Evolutionary conservation across 2,797 vertebrate genomes (phyloP).

Genomic region (Crocidura indochinensis): DNA sequence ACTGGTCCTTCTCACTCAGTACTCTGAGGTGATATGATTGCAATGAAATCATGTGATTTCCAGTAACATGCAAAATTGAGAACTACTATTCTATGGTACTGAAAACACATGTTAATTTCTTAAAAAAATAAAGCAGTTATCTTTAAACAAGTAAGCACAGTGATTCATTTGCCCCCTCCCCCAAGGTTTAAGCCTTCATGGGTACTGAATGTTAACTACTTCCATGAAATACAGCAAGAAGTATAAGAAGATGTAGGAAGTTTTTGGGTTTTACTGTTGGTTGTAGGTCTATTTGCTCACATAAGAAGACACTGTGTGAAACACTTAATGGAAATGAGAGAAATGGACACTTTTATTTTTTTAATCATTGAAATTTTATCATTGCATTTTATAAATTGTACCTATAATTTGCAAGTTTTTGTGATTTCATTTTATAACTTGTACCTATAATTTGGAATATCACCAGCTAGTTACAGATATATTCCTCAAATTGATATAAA

Average conservation of each 20-base stretch:
- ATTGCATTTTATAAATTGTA: not conserved
- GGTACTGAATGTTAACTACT: not conserved
- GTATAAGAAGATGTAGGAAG: not conserved
- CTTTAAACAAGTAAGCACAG: not conserved
- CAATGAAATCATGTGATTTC: not conserved
- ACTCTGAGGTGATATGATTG: not conserved
- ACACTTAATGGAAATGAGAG: not conserved
- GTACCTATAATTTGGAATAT: not conserved
- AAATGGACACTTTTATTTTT: not conserved
- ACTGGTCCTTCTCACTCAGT: not conserved
- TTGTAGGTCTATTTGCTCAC: not conserved
- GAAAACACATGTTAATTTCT: not conserved
- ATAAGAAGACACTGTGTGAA: not conserved
- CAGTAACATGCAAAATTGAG: not conserved
- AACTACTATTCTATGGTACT: not conserved
- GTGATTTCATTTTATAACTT: not conserved
- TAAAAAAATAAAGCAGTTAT: not conserved
- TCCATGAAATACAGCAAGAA: not conserved
- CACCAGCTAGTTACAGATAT: not conserved
- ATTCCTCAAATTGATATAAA: constrained; percentile 20
- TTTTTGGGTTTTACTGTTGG: not conserved
- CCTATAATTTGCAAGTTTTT: not conserved
- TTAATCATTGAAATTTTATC: too few species aligned
- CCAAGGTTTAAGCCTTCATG: not conserved
- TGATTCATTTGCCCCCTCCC: not conserved